Percentiles rank a stretch among this genome's conserved stretches.
phyloP scores from a whole-genome alignment of 2,888 invertebrate species.

The Anthrax anthrax region DNA sequence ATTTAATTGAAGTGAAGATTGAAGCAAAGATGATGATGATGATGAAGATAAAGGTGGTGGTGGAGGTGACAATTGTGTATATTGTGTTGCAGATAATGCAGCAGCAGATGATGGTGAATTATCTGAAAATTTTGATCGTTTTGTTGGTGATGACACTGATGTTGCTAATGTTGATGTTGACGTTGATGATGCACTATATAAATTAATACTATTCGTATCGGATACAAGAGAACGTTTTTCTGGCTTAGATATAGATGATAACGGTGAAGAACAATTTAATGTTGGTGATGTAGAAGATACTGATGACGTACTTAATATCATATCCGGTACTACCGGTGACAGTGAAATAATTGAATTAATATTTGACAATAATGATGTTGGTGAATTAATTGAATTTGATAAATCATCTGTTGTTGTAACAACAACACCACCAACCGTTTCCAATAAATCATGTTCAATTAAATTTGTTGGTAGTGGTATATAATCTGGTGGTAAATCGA shows the following conservation, averaged over 20 bases:
- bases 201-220: slow-evolving; percentile 2
- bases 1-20: not conserved
- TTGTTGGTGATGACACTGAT: slow-evolving; percentile 7
- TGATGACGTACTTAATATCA: slow-evolving; percentile 26
- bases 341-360: slow-evolving; percentile 34
- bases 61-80: not conserved
- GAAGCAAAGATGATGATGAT: not conserved
- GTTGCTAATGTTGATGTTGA: slow-evolving; percentile 7
- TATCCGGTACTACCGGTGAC: slow-evolving; percentile 31
- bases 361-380: slow-evolving; percentile 27
- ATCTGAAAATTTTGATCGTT: slow-evolving; percentile 8
- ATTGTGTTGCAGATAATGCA: not conserved
- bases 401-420: slow-evolving; percentile 8
- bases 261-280: slow-evolving; percentile 3
- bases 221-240: slow-evolving; percentile 7
- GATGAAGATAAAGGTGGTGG: not conserved
- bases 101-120: not conserved
- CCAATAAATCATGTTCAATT: slow-evolving; percentile 10
- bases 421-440: slow-evolving; percentile 8
- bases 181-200: slow-evolving; percentile 7
- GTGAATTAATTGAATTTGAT: slow-evolving; percentile 10
- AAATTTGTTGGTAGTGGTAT: slow-evolving; percentile 6
- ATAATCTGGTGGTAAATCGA: slow-evolving; percentile 26
- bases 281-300: slow-evolving; percentile 11
- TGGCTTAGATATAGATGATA: slow-evolving; percentile 1